A percentile compares a stretch with the other conserved stretches of the same genome.
These are phyloP conservation scores for Pangasianodon gigas DNA, from an alignment of 2,113 vertebrate species.

Conservation along the genomic window DNA sequence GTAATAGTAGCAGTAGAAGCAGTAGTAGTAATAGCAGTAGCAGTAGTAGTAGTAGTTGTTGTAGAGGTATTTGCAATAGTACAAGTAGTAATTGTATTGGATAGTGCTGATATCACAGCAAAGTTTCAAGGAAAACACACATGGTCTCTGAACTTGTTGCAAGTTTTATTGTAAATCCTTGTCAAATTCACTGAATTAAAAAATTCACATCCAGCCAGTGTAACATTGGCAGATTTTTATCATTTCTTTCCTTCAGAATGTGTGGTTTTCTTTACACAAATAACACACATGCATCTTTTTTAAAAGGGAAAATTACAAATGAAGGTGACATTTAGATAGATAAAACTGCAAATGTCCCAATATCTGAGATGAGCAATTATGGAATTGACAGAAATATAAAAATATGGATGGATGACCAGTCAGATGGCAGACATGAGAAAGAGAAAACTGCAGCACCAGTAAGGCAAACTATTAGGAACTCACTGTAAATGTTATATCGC, in stretches of 20 bases:
- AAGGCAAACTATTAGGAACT: not conserved
- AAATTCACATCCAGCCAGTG: not conserved
- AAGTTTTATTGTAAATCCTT: constrained; percentile 11
- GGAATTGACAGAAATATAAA: not conserved
- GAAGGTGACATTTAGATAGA: not conserved
- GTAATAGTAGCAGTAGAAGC: too few relatives aligned
- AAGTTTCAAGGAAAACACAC: constrained; percentile 8
- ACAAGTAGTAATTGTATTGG: not conserved
- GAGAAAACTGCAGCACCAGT: not conserved
- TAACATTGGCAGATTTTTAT: not conserved
- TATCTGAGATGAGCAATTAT: not conserved
- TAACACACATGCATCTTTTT: not conserved
- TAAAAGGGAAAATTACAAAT: too few relatives aligned
- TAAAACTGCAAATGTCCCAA: not conserved
- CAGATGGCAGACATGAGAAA: not conserved
- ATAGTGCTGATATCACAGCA: not conserved
- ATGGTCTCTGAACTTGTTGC: constrained; percentile 3
- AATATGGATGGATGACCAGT: not conserved
- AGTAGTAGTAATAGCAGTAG: too few relatives aligned
- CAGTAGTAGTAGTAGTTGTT: not conserved
- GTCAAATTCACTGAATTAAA: not conserved
- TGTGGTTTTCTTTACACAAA: not conserved
- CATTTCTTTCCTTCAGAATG: not conserved
- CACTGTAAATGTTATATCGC: constrained; percentile 4
- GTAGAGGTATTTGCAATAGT: not conserved